These are phyloP conservation scores for Caenorhabditis tropicalis DNA, from an alignment of 1,140 invertebrate genomes.

Conservation along the genomic window DNA sequence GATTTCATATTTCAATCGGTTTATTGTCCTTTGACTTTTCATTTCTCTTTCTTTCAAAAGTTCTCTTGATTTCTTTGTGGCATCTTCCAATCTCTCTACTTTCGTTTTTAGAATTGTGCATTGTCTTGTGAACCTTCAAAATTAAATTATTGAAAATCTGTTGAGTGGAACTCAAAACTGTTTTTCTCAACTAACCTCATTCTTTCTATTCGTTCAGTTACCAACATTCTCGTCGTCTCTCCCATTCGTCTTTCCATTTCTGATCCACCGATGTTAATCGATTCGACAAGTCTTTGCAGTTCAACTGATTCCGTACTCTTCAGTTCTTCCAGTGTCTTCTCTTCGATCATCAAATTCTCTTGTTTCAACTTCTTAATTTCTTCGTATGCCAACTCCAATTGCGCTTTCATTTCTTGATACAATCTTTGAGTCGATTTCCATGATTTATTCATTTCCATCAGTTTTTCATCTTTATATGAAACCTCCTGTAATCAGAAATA, in stretches of 20 bases:
- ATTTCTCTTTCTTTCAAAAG: background rate
- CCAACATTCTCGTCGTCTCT: slow-evolving; percentile 53
- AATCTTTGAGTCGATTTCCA: slow-evolving; percentile 33
- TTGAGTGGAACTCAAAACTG: too few species aligned
- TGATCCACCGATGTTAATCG: slow-evolving; percentile 45
- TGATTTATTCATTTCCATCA: slow-evolving; percentile 50
- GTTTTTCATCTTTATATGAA: slow-evolving; percentile 52
- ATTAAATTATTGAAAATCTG: background rate
- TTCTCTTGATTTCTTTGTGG: slow-evolving; percentile 19
- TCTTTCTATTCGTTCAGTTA: slow-evolving; percentile 46
- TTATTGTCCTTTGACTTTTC: background rate
- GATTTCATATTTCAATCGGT: slow-evolving; percentile 37
- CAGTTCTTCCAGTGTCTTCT: background rate
- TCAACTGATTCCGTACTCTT: slow-evolving; percentile 17
- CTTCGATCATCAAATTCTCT: slow-evolving; percentile 23
- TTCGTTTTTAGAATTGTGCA: slow-evolving; percentile 7
- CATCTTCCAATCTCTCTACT: slow-evolving; percentile 9
- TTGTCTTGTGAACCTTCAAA: slow-evolving; percentile 13
- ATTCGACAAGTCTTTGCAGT: slow-evolving; percentile 43
- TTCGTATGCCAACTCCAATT: slow-evolving; percentile 51
- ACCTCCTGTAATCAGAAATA: slow-evolving; percentile 48
- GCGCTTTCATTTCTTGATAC: slow-evolving; percentile 47
- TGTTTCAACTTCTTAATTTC: slow-evolving; percentile 9
- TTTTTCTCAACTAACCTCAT: background rate
- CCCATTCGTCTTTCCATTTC: slow-evolving; percentile 54